These are phyloP conservation scores for Xenopus petersii DNA, from an alignment of 2,797 vertebrate species.

Conservation along the genomic window DNA sequence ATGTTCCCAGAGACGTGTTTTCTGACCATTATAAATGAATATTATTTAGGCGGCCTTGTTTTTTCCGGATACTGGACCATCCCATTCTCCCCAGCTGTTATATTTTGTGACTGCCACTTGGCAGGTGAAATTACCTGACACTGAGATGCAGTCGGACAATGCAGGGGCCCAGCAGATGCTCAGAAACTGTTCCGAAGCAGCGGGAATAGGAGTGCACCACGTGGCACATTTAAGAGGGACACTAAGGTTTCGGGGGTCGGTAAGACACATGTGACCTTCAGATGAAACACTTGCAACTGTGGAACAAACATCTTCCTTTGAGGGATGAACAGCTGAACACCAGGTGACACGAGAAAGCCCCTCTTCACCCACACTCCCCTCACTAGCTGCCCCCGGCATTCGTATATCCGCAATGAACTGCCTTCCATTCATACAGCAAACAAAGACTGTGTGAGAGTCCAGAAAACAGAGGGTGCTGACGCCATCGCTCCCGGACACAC, in stretches of 20 bases:
- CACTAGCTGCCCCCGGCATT: constrained; percentile 50
- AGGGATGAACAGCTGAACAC: constrained; percentile 56
- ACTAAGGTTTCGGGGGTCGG: constrained; percentile 67
- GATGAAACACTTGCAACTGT: constrained; percentile 71
- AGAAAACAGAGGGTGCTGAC: constrained; percentile 73
- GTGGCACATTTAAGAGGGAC: constrained; percentile 55
- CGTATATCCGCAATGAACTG: constrained; percentile 72
- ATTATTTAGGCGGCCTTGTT: no score
- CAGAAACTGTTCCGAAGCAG: constrained; percentile 56
- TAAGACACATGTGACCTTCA: constrained; percentile 63
- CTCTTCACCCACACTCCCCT: fast-evolving
- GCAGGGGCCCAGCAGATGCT: constrained; percentile 78
- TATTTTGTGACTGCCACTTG: no score
- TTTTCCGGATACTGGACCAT: no score
- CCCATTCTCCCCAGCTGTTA: no score
- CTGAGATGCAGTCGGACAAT: constrained; percentile 67
- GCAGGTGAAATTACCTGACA: constrained; percentile 74
- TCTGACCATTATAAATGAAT: no score
- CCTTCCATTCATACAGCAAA: constrained; percentile 67
- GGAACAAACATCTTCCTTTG: constrained; percentile 28
- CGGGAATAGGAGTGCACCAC: constrained; percentile 52
- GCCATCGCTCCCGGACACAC: constrained; percentile 51
- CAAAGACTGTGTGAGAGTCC: constrained; percentile 60
- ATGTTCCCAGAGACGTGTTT: no score
- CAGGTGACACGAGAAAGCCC: constrained; percentile 43